Base-by-base conservation (phyloP, 2,113 vertebrate species). In the Lepisosteus osseus region DNA sequence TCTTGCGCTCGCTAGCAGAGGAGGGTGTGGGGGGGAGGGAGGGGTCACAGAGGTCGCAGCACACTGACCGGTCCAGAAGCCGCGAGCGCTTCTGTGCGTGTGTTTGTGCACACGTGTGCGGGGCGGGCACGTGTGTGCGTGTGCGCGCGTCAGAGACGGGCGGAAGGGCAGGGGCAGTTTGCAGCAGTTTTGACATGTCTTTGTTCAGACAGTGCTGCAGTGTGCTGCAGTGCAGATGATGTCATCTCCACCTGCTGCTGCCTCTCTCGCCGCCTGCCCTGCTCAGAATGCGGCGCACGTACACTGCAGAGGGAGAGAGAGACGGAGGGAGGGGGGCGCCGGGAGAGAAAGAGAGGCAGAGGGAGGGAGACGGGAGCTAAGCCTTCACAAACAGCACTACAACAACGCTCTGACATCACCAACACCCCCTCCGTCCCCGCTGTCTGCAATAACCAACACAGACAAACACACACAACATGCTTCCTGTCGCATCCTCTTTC, bases 181-280 rank as follows among this genome's bases (percentile, higher is more conserved):
- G 86, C 81, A 70, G 80, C 75, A 79, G 86, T 83, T 11, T 87
- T 88, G 87, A 90, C 76, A 75, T 92, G 80, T 91, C 93, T 93
- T 93, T 95, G 94, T 94, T 94, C 86, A 68, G 78, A 85, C 85
- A 88, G 79, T 89, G 89, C 90, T 92, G 93, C 93, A 94, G 91
- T 93, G 88, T 90, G 87, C 93, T 95, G 94, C 93, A 94, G 88
- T 92, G 93, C 92, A 91, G 94, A 92, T 91, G 89, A 79, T 83
- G 83, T 88, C 82, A 83, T 87, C 84, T 86, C 87, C 88, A 91
- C 90, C 91, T 92, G 91, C 90, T 64, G 62, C 62, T 90, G 91
- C 89, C 85, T 84, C 72, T 68, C 67, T 29, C 72, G 54, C 72
- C 14, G 45, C 8, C 47, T 51, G 5, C 47, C 82, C 82, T 86